phyloP scores from a whole-genome alignment of 2,113 vertebrate genomes.

The Nothobranchius furzeri region DNA sequence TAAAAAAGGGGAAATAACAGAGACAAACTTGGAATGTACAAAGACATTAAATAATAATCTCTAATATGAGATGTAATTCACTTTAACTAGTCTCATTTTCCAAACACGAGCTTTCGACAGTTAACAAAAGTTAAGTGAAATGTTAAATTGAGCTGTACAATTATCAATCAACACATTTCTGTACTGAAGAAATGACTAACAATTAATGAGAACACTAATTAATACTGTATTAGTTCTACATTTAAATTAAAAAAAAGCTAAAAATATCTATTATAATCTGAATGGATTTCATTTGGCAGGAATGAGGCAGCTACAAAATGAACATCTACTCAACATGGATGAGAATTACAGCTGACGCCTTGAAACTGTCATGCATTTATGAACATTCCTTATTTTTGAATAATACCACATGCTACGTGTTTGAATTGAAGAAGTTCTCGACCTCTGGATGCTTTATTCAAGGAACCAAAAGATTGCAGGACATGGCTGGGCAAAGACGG shows the following conservation, averaged over 20 bases:
- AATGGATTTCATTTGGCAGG: background rate
- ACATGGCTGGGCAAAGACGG: conserved; percentile 21
- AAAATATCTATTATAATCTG: background rate
- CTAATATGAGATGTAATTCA: background rate
- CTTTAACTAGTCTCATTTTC: background rate
- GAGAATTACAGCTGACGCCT: no score
- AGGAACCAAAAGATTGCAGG: conserved; percentile 14
- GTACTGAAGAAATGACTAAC: background rate
- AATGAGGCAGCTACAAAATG: background rate
- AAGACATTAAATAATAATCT: background rate
- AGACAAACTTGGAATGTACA: background rate
- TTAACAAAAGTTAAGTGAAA: conserved; percentile 1
- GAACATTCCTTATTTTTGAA: background rate
- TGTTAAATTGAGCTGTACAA: background rate
- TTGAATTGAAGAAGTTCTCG: background rate
- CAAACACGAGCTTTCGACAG: background rate
- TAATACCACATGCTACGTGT: background rate
- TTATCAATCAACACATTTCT: background rate
- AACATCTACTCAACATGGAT: no score
- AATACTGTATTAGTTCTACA: background rate
- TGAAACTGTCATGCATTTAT: background rate
- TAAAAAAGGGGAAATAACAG: background rate
- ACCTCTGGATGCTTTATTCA: background rate
- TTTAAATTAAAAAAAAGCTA: background rate
- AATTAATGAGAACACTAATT: background rate